Evolutionary conservation across 1,140 invertebrate species (phyloP), one percentile per base, ranked within the genome.

Genomic region (Dendroctonus ponderosae): DNA sequence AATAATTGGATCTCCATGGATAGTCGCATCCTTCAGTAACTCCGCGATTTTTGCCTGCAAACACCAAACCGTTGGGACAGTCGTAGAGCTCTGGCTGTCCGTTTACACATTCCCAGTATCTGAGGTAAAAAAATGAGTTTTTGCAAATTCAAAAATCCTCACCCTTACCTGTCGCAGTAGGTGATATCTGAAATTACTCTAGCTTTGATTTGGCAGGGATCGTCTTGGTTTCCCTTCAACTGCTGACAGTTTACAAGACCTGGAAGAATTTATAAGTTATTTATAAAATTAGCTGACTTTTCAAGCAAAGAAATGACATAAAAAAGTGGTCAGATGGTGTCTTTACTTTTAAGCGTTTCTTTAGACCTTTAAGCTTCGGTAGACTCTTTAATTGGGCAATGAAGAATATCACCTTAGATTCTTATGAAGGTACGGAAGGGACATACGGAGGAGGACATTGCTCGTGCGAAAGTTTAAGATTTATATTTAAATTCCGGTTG

Each of bases 61-160:
- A 96, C 4, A 94, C 92, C 39, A 94, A 79, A 6, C 93, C 93
- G 74, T 94, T 96, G 41, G 93, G 93, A 77, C 93, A 96, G 80
- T 94, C 91, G 77, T 91, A 93, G 41, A 92, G 80, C 67, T 92
- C 88, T 0, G 89, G 86, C 71, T 91, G 87, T 0, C 89, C 90
- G 66, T 80, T 82, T 7, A 89, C 84, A 74, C 92, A 94, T 77
- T 93, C 91, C 90, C 91, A 93, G 75, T 92, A 94, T 69, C 63
- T 66, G 15, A 41, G 4, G 15, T 2, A 12, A 46, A 12, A 9
- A 46, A 46, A 46, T 12, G 5, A 46, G 2, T 12, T 11, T 46
- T 46, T 46, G n/a, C 9, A 40, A 40, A 56, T 56, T 38, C 50
- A 40, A 38, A 56, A 7, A 11, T 11, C 12, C 12, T 46, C 9